These are phyloP conservation scores for Apotomis capreana DNA, from an alignment of 2,888 invertebrate genomes.

Conservation along the genomic window DNA sequence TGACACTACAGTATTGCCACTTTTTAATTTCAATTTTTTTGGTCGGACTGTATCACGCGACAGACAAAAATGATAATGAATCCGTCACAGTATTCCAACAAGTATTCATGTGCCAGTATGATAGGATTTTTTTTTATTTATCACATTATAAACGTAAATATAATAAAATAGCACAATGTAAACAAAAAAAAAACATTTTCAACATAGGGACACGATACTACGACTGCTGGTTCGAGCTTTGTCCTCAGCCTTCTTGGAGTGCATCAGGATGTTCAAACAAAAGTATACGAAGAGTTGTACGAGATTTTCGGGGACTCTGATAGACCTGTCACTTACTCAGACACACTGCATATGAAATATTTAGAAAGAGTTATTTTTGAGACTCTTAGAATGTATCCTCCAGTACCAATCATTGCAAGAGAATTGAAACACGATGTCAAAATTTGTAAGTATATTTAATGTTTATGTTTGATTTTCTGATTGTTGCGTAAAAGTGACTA, in stretches of 20 bases:
- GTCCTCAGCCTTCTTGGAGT: constrained; percentile 91
- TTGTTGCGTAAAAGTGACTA: too few relatives aligned
- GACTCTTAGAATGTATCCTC: constrained; percentile 90
- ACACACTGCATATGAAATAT: constrained; percentile 91
- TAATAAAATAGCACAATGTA: too few relatives aligned
- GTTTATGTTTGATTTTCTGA: background rate
- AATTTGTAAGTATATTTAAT: constrained; percentile 76
- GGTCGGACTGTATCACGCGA: too few relatives aligned
- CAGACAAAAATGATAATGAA: too few relatives aligned
- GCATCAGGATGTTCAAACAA: constrained; percentile 90
- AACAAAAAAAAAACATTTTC: too few relatives aligned
- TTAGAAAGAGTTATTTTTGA: constrained; percentile 91
- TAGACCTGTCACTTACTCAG: constrained; percentile 89
- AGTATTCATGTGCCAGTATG: too few relatives aligned
- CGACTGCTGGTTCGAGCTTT: constrained; percentile 92
- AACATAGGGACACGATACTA: constrained; percentile 74
- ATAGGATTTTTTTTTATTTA: too few relatives aligned
- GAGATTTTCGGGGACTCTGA: constrained; percentile 91
- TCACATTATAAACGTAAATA: too few relatives aligned
- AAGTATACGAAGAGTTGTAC: constrained; percentile 88
- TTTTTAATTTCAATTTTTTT: too few relatives aligned
- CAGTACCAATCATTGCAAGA: constrained; percentile 90
- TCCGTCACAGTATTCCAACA: too few relatives aligned
- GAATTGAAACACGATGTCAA: constrained; percentile 87
- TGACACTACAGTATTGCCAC: too few relatives aligned